A percentile compares a stretch with the other conserved stretches of the same genome.
Evolutionary conservation across 1,140 invertebrate genomes (phyloP).

Genomic region (Pectinophora gossypiella): DNA sequence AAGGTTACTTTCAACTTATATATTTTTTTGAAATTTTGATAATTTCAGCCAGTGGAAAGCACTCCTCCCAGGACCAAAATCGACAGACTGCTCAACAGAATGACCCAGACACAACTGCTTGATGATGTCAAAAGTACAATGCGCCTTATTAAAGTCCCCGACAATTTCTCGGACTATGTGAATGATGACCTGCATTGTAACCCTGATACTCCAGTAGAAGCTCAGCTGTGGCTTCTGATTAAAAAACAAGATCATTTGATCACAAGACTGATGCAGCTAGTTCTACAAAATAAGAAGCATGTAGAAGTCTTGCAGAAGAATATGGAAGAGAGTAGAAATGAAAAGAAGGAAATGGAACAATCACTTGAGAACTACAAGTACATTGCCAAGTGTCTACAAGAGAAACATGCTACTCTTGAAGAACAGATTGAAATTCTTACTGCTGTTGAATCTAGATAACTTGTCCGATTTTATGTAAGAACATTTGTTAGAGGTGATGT

Average conservation of each 20-base stretch:
- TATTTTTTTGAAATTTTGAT: no score
- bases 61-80: slow-evolving; percentile 24
- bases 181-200: slow-evolving; percentile 45
- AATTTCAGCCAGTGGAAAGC: slow-evolving; percentile 6
- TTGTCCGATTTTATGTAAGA: no score
- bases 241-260: slow-evolving; percentile 61
- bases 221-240: slow-evolving; percentile 49
- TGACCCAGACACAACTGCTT: slow-evolving; percentile 41
- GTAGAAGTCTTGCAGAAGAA: slow-evolving; percentile 43
- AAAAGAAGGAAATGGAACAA: slow-evolving; percentile 42
- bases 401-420: slow-evolving; percentile 62
- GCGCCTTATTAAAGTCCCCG: slow-evolving; percentile 36
- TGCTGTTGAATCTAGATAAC: slow-evolving; percentile 54
- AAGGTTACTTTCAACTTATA: no score
- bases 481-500: no score
- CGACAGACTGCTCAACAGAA: slow-evolving; percentile 38
- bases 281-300: slow-evolving; percentile 46
- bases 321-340: slow-evolving; percentile 29
- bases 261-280: slow-evolving; percentile 34
- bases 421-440: slow-evolving; percentile 66
- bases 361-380: slow-evolving; percentile 52
- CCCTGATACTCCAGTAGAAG: slow-evolving; percentile 37
- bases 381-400: slow-evolving; percentile 60
- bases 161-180: slow-evolving; percentile 42
- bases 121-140: slow-evolving; percentile 41